Evolutionary conservation across 1,140 invertebrate species (phyloP).

Genomic region (Phthorimaea operculella): DNA sequence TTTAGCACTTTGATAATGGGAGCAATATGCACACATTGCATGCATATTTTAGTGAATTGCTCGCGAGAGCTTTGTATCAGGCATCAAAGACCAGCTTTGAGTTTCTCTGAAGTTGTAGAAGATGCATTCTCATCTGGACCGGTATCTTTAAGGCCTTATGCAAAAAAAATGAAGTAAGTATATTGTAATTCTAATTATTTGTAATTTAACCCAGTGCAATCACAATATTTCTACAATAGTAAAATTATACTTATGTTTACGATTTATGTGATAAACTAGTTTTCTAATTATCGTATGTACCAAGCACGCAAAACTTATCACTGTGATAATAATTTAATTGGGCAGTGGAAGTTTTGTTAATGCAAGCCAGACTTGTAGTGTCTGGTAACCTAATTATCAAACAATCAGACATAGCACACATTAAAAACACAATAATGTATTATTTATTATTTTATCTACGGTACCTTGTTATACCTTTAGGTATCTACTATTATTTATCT

Average conservation of each 20-base stretch:
- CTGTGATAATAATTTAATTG: too few relatives aligned
- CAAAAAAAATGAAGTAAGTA: slow-evolving; percentile 72
- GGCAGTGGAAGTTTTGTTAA: background rate
- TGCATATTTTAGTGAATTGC: slow-evolving; percentile 85
- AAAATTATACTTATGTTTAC: too few relatives aligned
- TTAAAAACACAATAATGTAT: background rate
- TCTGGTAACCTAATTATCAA: background rate
- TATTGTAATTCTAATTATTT: too few relatives aligned
- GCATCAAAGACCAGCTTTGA: slow-evolving; percentile 72
- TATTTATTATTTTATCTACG: background rate
- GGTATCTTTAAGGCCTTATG: slow-evolving; percentile 70
- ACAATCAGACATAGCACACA: background rate
- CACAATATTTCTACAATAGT: too few relatives aligned
- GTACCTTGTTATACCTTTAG: too few relatives aligned
- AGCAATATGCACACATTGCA: slow-evolving; percentile 85
- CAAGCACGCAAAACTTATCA: too few relatives aligned
- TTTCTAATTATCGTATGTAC: too few relatives aligned
- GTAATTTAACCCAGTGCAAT: too few relatives aligned
- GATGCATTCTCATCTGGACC: slow-evolving; percentile 79
- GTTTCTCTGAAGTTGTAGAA: slow-evolving; percentile 80
- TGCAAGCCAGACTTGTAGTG: background rate
- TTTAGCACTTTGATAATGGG: slow-evolving; percentile 82
- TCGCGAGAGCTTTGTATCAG: slow-evolving; percentile 77
- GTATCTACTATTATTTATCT: too few relatives aligned
- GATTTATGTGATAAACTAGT: too few relatives aligned